These are phyloP conservation scores for Corythaeola cristata DNA, from an alignment of 2,113 vertebrate species.

Conservation along the genomic window DNA sequence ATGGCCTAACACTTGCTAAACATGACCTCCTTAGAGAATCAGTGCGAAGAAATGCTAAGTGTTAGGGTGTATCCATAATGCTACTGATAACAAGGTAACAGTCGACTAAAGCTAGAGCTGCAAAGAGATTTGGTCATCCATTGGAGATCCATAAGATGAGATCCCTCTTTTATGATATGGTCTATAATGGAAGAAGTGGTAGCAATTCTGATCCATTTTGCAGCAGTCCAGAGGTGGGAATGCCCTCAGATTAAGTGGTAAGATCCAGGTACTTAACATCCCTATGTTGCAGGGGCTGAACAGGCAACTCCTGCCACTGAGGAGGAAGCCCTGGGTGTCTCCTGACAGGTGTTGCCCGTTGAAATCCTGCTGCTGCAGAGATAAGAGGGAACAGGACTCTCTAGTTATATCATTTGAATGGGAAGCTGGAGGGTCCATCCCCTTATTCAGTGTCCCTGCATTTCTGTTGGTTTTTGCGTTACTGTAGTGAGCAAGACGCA, in stretches of 20 bases:
- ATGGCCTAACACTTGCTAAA: not conserved
- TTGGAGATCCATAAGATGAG: not conserved
- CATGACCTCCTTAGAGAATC: not conserved
- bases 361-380: not conserved
- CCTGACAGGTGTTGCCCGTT: not conserved
- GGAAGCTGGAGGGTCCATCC: not conserved
- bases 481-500: not conserved
- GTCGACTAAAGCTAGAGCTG: not conserved
- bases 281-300: not conserved
- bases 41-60: not conserved
- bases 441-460: not conserved
- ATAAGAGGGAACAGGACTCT: not conserved
- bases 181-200: not conserved
- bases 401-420: not conserved
- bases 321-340: not conserved
- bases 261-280: not conserved
- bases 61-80: not conserved
- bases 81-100: not conserved
- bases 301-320: not conserved
- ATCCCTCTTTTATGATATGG: not conserved
- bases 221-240: not conserved
- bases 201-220: not conserved
- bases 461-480: not conserved
- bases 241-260: not conserved
- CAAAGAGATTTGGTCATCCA: not conserved